A percentile compares a stretch with the other conserved stretches of the same genome.
Evolutionary conservation across 2,888 invertebrate species (phyloP).

Genomic region (Rhagium mordax): DNA sequence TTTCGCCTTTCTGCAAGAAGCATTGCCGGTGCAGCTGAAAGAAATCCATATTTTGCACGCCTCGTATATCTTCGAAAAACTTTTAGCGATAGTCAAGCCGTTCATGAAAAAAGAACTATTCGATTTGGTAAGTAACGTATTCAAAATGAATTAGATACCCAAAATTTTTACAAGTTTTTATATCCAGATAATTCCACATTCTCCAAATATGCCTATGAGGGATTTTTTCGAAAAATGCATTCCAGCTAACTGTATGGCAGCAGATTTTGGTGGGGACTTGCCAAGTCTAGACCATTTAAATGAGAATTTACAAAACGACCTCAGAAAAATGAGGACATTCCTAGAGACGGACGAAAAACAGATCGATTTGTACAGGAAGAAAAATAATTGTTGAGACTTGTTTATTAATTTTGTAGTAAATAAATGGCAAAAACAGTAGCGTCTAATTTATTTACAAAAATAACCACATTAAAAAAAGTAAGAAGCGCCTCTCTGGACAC

Average conservation of each 20-base stretch:
- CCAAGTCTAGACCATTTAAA: conserved; percentile 72
- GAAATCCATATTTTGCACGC: conserved; percentile 68
- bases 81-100: conserved; percentile 66
- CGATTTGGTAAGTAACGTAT: conserved; percentile 55
- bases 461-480: too few relatives aligned
- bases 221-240: conserved; percentile 73
- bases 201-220: conserved; percentile 71
- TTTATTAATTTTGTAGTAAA: conserved; percentile 14
- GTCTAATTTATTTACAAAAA: too few relatives aligned
- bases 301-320: conserved; percentile 68
- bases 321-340: conserved; percentile 58
- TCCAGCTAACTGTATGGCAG: conserved; percentile 66
- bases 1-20: conserved; percentile 63
- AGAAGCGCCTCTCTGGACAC: too few relatives aligned
- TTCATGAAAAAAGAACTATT: conserved; percentile 61
- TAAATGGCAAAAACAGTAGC: background rate
- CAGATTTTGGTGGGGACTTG: conserved; percentile 76
- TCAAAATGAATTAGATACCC: too few relatives aligned
- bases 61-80: conserved; percentile 66
- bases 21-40: conserved; percentile 66
- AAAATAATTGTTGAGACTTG: background rate
- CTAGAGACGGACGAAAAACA: conserved; percentile 63
- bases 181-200: conserved; percentile 75
- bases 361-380: conserved; percentile 63
- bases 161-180: too few relatives aligned